Conservation (phyloP, 2,113 vertebrate genomes). For the Lepidothrix coronata region DNA sequence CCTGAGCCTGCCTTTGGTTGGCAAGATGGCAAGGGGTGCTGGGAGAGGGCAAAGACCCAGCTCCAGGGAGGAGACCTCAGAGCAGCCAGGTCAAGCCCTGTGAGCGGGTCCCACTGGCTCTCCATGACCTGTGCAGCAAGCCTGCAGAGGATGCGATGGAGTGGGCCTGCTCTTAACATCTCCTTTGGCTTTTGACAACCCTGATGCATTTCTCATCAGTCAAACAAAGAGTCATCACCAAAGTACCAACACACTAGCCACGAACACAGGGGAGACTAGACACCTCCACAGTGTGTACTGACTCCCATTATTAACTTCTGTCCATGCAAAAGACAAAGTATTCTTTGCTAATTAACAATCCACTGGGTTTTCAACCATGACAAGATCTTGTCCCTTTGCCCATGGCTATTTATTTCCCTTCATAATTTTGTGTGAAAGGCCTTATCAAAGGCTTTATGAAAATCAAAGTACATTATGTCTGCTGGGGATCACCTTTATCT, state of each 20-base stretch:
- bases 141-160: background rate
- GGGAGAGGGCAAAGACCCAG: background rate
- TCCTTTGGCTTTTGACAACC: background rate
- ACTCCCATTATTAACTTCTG: background rate
- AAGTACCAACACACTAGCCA: background rate
- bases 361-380: background rate
- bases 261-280: background rate
- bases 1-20: rapidly evolving
- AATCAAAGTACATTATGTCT: constrained; percentile 43
- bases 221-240: rapidly evolving
- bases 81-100: background rate
- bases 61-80: background rate
- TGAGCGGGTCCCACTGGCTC: background rate
- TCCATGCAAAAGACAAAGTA: background rate
- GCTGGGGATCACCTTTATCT: constrained; percentile 49
- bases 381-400: constrained; percentile 5
- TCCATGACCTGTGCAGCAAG: rapidly evolving
- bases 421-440: constrained; percentile 23
- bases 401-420: constrained; percentile 40
- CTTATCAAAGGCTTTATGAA: constrained; percentile 56
- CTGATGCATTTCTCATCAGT: background rate
- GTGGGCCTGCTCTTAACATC: background rate
- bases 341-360: background rate
- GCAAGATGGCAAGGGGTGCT: background rate
- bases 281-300: background rate